These are phyloP conservation scores for Oscheius myriophilus DNA, from an alignment of 2,888 invertebrate species.

Conservation along the genomic window DNA sequence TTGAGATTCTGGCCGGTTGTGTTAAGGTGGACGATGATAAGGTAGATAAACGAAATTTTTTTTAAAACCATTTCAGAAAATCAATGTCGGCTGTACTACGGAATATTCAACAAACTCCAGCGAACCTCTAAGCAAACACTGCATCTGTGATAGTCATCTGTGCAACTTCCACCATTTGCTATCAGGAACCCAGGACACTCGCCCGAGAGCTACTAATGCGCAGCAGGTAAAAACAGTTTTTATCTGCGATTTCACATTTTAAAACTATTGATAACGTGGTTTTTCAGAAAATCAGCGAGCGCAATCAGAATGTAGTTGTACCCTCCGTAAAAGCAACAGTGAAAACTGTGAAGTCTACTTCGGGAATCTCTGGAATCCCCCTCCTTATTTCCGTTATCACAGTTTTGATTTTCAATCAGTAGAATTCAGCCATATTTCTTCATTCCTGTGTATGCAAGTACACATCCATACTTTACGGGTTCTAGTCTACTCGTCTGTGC, in stretches of 20 bases:
- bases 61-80: slow-evolving; percentile 53
- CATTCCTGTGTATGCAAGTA: too few species aligned
- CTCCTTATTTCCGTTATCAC: too few species aligned
- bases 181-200: slow-evolving; percentile 45
- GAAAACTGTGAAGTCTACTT: background rate
- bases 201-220: slow-evolving; percentile 38
- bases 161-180: slow-evolving; percentile 67
- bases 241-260: too few species aligned
- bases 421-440: too few species aligned
- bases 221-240: slow-evolving; percentile 11
- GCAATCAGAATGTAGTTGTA: slow-evolving; percentile 8
- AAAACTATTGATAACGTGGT: background rate
- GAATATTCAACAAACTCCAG: slow-evolving; percentile 61
- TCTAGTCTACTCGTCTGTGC: too few species aligned
- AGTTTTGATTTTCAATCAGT: too few species aligned
- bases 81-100: slow-evolving; percentile 63
- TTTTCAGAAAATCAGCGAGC: slow-evolving; percentile 11
- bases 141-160: slow-evolving; percentile 67
- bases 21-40: slow-evolving; percentile 67
- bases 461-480: too few species aligned
- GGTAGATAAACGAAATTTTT: slow-evolving; percentile 35
- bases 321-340: slow-evolving; percentile 9
- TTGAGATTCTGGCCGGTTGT: slow-evolving; percentile 67
- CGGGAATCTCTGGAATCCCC: too few species aligned
- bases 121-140: slow-evolving; percentile 61